Evolutionary conservation across 2,113 vertebrate species (phyloP), one percentile per base, ranked within the genome.

Genomic region (Passer domesticus): DNA sequence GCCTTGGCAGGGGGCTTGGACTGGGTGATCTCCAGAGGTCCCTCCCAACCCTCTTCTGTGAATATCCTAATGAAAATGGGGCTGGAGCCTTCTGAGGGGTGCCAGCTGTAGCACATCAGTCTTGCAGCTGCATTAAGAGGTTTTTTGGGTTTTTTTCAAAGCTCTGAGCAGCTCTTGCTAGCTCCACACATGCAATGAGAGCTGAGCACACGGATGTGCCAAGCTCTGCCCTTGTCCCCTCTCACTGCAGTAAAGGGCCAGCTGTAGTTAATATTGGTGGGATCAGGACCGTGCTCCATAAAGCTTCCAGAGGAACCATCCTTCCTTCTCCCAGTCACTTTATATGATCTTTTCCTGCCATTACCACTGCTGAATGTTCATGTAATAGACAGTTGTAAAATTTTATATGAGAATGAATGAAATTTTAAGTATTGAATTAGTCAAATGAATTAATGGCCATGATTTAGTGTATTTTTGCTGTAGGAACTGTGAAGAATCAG

Each of bases 361-460:
- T 94, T 85, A 86, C 44, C 60, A 30, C 53, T 6, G 1, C 44
- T 77, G 60, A 50, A 68, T 1, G 1, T 56, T 86, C 53, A 9
- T 69, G 76, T 83, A 94, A 75, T 66, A 77, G 85, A 73, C 52
- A 78, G 68, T 6, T 83, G 79, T 77, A 90, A 95, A 96, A 76
- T 7, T 52, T 93, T 83, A 86, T 83, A 78, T 31, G 82, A 58
- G 74, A 74, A 87, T 23, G 68, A 92, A 96, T 95, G 75, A 88
- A 94, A 93, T 86, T 58, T 92, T 76, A 96, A 90, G 56, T 81
- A 59, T 73, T 90, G 68, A 93, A 96, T 90, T 95, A 90, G 88
- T 78, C 68, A 83, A 86, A 90, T 83, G 64, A 90, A 96, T 92
- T 95, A 90, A 90, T 63, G 59, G 31, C 37, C 47, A 24, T 83